Percentiles rank a stretch among this genome's conserved stretches.
Conservation (phyloP, 2,888 invertebrate species). For the Epistrophella euchroma region DNA sequence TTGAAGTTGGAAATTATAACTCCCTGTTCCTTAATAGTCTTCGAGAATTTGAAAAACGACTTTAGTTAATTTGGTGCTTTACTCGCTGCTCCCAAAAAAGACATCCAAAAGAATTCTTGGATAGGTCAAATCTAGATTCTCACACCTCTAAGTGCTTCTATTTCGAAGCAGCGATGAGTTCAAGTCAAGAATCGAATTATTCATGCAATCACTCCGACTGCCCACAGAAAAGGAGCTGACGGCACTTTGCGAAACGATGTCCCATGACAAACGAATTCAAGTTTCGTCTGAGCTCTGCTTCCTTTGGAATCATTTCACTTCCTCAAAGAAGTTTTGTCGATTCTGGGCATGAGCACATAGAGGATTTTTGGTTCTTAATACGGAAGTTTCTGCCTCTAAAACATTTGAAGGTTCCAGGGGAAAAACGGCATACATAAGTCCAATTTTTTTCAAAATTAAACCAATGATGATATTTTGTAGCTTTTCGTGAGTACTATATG, state of each 20-base stretch:
- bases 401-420: slow-evolving; percentile 82
- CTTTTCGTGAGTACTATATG: no score
- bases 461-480: no score
- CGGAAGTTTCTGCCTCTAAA: slow-evolving; percentile 88
- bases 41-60: slow-evolving; percentile 94
- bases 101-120: slow-evolving; percentile 88
- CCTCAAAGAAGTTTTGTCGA: slow-evolving; percentile 78
- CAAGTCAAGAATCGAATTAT: slow-evolving; percentile 85
- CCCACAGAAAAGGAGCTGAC: slow-evolving; percentile 81
- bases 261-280: slow-evolving; percentile 72
- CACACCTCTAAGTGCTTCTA: slow-evolving; percentile 94
- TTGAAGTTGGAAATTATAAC: slow-evolving; percentile 93
- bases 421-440: no score
- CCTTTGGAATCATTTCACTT: slow-evolving; percentile 79
- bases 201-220: slow-evolving; percentile 86
- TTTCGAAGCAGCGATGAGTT: slow-evolving; percentile 87
- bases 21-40: slow-evolving; percentile 94
- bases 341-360: slow-evolving; percentile 89
- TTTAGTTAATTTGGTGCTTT: slow-evolving; percentile 89
- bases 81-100: slow-evolving; percentile 86
- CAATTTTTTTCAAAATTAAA: no score
- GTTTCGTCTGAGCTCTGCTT: slow-evolving; percentile 78
- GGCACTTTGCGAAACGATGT: slow-evolving; percentile 75
- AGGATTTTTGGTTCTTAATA: slow-evolving; percentile 85
- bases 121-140: slow-evolving; percentile 96